A percentile compares a stretch with the other conserved stretches of the same genome.
These are phyloP conservation scores for Stenchaetothrips biformis DNA, from an alignment of 2,888 invertebrate genomes.

Conservation along the genomic window DNA sequence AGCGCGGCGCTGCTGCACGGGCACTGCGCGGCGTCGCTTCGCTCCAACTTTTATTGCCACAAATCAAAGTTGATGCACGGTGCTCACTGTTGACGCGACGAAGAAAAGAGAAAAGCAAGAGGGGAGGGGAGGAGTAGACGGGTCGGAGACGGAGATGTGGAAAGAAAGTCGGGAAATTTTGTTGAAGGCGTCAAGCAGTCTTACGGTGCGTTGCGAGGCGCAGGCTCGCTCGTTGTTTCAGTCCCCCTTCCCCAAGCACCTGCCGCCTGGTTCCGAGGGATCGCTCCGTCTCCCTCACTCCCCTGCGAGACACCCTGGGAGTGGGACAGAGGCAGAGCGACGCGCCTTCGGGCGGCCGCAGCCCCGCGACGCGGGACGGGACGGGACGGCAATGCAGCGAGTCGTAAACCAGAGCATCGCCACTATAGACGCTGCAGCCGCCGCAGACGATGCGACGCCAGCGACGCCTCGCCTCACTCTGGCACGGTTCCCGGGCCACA, in stretches of 20 bases:
- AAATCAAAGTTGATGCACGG: conserved; percentile 19
- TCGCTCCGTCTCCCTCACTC: not conserved
- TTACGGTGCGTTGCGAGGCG: too few relatives aligned
- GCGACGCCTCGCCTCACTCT: not conserved
- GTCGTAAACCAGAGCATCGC: not conserved
- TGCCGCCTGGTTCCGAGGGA: not conserved
- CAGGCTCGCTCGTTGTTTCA: not conserved
- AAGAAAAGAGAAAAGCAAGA: not conserved
- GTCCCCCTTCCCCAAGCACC: not conserved
- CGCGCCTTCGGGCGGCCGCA: too few relatives aligned
- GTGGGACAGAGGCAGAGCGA: too few relatives aligned
- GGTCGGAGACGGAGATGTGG: not conserved
- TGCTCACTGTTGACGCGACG: not conserved
- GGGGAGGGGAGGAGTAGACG: not conserved
- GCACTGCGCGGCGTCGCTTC: not conserved
- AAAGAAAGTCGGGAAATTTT: not conserved
- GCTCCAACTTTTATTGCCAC: conserved; percentile 12
- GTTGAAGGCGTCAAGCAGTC: not conserved
- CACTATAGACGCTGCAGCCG: not conserved
- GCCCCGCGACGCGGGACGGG: too few relatives aligned
- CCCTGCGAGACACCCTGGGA: not conserved
- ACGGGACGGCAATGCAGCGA: not conserved
- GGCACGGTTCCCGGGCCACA: not conserved
- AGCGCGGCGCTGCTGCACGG: not conserved
- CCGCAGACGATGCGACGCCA: not conserved